Percentiles rank a stretch among this genome's conserved stretches.
phyloP scores from a whole-genome alignment of 2,888 invertebrate species.

The Pachycephus smyrnensis region DNA sequence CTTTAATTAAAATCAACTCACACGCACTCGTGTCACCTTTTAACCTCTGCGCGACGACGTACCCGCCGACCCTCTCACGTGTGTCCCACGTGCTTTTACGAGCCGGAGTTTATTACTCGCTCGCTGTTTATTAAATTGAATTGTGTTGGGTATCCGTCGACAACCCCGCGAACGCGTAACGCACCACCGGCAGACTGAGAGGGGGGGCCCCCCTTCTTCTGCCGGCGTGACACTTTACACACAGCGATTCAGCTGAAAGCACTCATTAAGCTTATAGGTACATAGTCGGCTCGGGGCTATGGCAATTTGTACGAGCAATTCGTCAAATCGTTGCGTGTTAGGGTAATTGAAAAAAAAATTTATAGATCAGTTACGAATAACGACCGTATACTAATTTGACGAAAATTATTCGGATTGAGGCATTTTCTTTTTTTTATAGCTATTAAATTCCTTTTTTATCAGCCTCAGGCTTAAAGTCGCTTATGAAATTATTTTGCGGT shows the following conservation, averaged over 20 bases:
- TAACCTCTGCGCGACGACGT: slow-evolving; percentile 18
- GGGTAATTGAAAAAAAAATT: not conserved
- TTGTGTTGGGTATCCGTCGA: slow-evolving; percentile 25
- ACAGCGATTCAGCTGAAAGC: not conserved
- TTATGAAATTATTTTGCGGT: no score
- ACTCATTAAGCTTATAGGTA: not conserved
- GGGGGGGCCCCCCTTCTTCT: no score
- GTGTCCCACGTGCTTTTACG: slow-evolving; percentile 35
- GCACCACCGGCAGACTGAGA: not conserved
- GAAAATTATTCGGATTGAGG: no score
- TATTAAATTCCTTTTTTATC: no score
- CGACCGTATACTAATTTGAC: not conserved
- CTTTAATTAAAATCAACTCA: slow-evolving; percentile 14
- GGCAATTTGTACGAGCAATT: not conserved
- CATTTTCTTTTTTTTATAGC: no score
- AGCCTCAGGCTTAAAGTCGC: no score
- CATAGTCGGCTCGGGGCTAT: not conserved
- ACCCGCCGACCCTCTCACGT: slow-evolving; percentile 19
- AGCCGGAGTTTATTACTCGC: slow-evolving; percentile 31
- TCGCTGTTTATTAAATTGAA: slow-evolving; percentile 38
- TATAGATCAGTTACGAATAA: not conserved
- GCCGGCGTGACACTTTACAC: no score
- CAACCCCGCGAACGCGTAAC: slow-evolving; percentile 8
- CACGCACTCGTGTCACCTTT: slow-evolving; percentile 27
- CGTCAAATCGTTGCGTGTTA: not conserved